Evolutionary conservation across 2,888 invertebrate species (phyloP).

Genomic region (Ichneumoninae sp.): DNA sequence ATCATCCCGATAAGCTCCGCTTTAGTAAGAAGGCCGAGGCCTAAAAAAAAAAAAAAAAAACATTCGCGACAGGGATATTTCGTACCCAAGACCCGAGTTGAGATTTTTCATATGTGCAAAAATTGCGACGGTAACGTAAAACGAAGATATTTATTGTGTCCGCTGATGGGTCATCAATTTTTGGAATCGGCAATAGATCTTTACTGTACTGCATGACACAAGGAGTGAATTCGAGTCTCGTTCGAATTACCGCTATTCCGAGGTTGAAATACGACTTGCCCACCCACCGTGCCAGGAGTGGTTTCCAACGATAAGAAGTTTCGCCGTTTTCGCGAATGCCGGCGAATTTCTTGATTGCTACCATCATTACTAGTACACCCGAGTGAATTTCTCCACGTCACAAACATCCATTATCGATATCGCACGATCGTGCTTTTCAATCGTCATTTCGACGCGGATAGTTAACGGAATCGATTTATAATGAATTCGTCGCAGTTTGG

Average conservation of each 20-base stretch:
- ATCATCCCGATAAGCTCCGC: background rate
- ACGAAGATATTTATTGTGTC: slow-evolving; percentile 12
- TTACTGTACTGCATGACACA: background rate
- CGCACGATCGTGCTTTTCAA: slow-evolving; percentile 8
- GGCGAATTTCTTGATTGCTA: slow-evolving; percentile 58
- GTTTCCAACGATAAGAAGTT: slow-evolving; percentile 61
- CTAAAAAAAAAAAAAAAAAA: background rate
- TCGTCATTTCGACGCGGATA: background rate
- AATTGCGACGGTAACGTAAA: background rate
- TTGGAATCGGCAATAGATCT: background rate
- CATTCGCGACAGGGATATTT: background rate
- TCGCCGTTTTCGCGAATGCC: slow-evolving; percentile 38
- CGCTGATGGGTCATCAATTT: slow-evolving; percentile 30
- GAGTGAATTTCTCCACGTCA: background rate
- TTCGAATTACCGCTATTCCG: slow-evolving; percentile 5
- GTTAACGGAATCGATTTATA: slow-evolving; percentile 21
- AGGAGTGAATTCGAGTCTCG: background rate
- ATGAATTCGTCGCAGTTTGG: slow-evolving; percentile 11
- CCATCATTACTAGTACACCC: slow-evolving; percentile 50
- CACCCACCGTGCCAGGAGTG: slow-evolving; percentile 42
- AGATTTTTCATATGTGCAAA: background rate
- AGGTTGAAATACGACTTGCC: slow-evolving; percentile 24
- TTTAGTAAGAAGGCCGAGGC: background rate
- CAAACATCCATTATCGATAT: background rate
- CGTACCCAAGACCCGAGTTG: background rate